These are phyloP conservation scores for Parnassius orleans DNA, from an alignment of 2,888 invertebrate genomes.

Conservation along the genomic window DNA sequence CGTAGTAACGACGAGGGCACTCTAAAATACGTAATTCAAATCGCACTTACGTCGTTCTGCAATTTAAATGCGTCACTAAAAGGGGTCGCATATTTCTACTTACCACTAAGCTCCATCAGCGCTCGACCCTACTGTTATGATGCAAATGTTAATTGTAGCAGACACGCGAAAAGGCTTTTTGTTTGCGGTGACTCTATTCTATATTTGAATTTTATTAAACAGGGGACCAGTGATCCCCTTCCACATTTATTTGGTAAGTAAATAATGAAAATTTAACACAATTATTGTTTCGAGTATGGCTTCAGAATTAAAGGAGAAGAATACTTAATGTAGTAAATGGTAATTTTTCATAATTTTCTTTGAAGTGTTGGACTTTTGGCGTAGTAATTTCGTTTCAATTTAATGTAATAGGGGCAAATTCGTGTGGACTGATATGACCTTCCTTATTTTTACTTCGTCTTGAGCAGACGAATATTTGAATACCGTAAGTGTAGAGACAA, in stretches of 20 bases:
- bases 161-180: slow-evolving; percentile 33
- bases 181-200: slow-evolving; percentile 18
- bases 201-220: slow-evolving; percentile 22
- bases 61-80: slow-evolving; percentile 31
- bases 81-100: slow-evolving; percentile 41
- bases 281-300: slow-evolving; percentile 8
- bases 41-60: slow-evolving; percentile 28
- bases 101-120: slow-evolving; percentile 40
- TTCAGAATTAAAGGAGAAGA: background rate
- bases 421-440: too few species aligned
- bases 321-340: too few species aligned
- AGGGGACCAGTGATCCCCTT: slow-evolving; percentile 11
- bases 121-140: slow-evolving; percentile 39
- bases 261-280: slow-evolving; percentile 22
- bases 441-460: too few species aligned
- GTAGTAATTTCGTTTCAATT: too few species aligned
- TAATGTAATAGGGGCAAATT: too few species aligned
- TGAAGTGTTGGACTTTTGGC: too few species aligned
- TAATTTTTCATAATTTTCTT: too few species aligned
- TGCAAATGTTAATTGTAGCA: slow-evolving; percentile 43
- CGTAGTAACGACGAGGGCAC: background rate
- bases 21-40: slow-evolving; percentile 5
- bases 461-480: too few species aligned
- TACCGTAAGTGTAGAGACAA: too few species aligned
- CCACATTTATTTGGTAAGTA: slow-evolving; percentile 19